Conservation (phyloP, 2,113 vertebrate genomes). For the Psilopsiagon aymara region DNA sequence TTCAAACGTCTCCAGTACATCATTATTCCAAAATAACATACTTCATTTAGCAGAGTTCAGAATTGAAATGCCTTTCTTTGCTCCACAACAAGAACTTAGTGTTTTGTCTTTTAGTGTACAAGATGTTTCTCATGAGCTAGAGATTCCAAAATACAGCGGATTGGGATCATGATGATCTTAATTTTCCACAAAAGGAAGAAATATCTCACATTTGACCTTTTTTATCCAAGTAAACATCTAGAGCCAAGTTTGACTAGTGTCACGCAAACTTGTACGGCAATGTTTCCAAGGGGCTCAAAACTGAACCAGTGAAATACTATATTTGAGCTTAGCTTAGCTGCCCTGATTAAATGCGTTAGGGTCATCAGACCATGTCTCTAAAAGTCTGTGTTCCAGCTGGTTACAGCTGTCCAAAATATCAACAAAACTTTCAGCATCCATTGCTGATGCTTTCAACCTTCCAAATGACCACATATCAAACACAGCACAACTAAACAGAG, state of each 20-base stretch:
- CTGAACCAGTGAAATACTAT: background rate
- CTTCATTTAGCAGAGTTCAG: conserved; percentile 34
- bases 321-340: conserved; percentile 7
- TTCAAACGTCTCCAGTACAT: background rate
- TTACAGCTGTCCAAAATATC: background rate
- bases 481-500: conserved; percentile 65
- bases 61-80: conserved; percentile 62
- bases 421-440: conserved; percentile 16
- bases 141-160: background rate
- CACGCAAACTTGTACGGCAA: background rate
- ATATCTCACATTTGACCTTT: conserved; percentile 18
- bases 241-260: background rate
- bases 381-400: conserved; percentile 21
- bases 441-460: conserved; percentile 12
- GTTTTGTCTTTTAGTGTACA: background rate
- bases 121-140: background rate
- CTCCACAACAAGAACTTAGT: background rate
- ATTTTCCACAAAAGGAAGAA: conserved; percentile 24
- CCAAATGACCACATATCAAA: background rate
- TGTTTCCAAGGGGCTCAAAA: background rate
- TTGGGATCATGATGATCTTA: background rate
- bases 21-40: background rate
- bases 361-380: conserved; percentile 7
- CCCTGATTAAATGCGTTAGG: background rate
- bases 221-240: background rate